Base-by-base conservation (phyloP, 1,140 invertebrate species). In the Drosophila grimshawi region DNA sequence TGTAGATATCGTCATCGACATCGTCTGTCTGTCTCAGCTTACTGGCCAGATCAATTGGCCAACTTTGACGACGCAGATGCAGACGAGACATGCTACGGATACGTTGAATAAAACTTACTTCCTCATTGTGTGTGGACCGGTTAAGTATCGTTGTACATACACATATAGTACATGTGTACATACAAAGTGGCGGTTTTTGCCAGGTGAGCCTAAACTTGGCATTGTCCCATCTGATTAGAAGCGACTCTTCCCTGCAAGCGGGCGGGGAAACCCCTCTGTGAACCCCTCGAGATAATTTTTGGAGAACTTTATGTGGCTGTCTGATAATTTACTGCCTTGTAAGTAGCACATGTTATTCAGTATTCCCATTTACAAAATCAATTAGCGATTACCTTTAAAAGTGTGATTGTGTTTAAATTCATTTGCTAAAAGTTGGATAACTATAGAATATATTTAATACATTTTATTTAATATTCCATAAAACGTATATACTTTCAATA, bases 71-170 rank as follows among this genome's bases (percentile, higher is more conserved):
- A 63, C 61, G 78, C 78, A 45, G 80, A 79, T 69, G 59, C 19
- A 19, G 68, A 68, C 79, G 82, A 79, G 76, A 86, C 82, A 86
- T 86, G 78, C 73, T 80, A 74, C 80, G 71, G 77, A 74, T 86
- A 72, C 64, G 75, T 74, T 46, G 73, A 76, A 78, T 64, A 75
- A 71, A 85, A 85, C 56, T 86, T 76, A 86, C 82, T 86, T 86
- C 82, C 82, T 86, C 82, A 81, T 81, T 86, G 8, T 33, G 59
- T 79, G 67, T 64, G 66, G 70, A 86, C 82, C 81, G 81, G 81
- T 81, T 66, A 10, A 61, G 45, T 46, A 53, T 11, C 35, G 46
- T 63, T 52, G 51, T 19, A 10, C 0, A 39, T 33, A 33, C 33
- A 33, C 33, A 33, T 33, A 33, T 33, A 0, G 7, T 39, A 39